Evolutionary conservation across 2,888 invertebrate genomes (phyloP), one percentile per base, ranked within the genome.

Genomic region (Agonopterix arenella): DNA sequence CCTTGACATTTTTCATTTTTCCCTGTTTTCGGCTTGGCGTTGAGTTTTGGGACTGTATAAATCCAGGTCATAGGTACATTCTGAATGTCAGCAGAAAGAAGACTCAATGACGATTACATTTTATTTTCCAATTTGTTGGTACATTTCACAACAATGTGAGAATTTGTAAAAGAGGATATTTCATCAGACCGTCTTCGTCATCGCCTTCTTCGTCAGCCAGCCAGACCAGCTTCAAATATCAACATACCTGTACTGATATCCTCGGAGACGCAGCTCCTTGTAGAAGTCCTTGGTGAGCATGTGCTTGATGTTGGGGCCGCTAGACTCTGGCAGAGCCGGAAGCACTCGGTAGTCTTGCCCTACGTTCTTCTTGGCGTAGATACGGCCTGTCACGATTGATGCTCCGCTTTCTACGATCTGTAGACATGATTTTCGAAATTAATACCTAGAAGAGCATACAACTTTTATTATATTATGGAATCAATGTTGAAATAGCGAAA

Each of bases 341-440:
- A 91, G 72, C 1, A 86, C 80, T 1, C 91, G 71, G 68, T 90
- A 89, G 52, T 91, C 90, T 51, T 90, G 88, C 0, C 90, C 90
- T 0, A 90, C 88, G 44, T 91, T 85, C 61, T 90, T 89, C 52
- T 91, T 90, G 1, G 90, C 88, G 47, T 90, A 91, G 48, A 95
- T 91, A 11, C 80, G 89, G 37, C 96, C 96, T 0, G 93, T 93
- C 0, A 93, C 93, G 28, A 96, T 91, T 0, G 93, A 90, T 0
- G 91, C 91, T 3, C 92, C 92, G 2, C 92, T 92, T 73, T 95
- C 94, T 0, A 93, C 91, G 44, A 94, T 90, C 91, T 93, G 7
- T 28, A 5, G 7, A 7, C 5, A 28, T 5, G 28, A 28, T 28
- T 28, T 28, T 28, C 28, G 5, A 7, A 0, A 28, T 28, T 5